Evolutionary conservation across 1,140 invertebrate genomes (phyloP).

Genomic region (Cyclina sinensis): DNA sequence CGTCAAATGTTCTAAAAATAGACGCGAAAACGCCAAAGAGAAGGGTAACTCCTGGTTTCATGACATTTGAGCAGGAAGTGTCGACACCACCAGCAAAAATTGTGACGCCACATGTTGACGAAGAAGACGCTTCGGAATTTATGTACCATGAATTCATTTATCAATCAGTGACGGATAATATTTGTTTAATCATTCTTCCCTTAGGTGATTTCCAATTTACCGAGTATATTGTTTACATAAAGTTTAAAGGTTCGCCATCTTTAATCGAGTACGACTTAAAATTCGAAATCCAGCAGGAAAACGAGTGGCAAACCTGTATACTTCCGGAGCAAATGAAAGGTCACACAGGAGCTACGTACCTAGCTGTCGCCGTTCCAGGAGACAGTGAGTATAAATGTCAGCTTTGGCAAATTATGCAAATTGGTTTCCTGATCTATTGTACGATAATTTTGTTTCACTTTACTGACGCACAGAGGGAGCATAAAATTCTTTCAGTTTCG

Average conservation of each 20-base stretch:
- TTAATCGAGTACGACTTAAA: slow-evolving; percentile 36
- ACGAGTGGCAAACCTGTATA: slow-evolving; percentile 16
- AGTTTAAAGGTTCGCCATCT: background rate
- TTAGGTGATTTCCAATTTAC: background rate
- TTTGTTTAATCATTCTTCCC: slow-evolving; percentile 21
- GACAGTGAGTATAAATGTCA: background rate
- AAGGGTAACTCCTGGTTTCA: slow-evolving; percentile 19
- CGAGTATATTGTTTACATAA: slow-evolving; percentile 2
- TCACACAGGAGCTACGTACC: slow-evolving; percentile 25
- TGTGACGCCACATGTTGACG: slow-evolving; percentile 29
- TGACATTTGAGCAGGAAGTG: slow-evolving; percentile 50
- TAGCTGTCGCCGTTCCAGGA: slow-evolving; percentile 30
- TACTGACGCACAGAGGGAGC: no score
- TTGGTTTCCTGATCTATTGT: no score
- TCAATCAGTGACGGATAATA: slow-evolving; percentile 5
- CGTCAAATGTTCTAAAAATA: slow-evolving; percentile 51
- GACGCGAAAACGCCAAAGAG: slow-evolving; percentile 29
- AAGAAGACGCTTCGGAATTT: slow-evolving; percentile 56
- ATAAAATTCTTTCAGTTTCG: no score
- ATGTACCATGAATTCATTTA: slow-evolving; percentile 49
- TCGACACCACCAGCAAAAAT: slow-evolving; percentile 9
- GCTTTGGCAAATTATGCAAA: no score
- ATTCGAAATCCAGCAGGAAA: background rate
- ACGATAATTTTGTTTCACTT: no score
- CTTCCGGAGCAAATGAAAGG: background rate